phyloP scores from a whole-genome alignment of 1,140 invertebrate species.

The Bombus superbus region DNA sequence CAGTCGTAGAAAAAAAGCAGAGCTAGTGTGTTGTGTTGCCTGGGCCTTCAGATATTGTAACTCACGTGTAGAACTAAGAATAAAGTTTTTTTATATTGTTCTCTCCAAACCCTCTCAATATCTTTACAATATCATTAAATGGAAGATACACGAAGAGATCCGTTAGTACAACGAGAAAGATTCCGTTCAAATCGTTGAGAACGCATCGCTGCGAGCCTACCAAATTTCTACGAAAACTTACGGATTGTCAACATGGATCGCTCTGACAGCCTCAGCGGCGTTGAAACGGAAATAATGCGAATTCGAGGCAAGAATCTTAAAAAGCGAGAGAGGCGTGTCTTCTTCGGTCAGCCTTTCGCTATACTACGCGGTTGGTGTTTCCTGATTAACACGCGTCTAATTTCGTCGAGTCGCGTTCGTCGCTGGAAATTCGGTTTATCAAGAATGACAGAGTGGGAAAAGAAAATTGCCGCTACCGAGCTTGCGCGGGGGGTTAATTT shows the following conservation, averaged over 20 bases:
- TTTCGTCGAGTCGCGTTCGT: not conserved
- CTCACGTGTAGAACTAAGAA: no score
- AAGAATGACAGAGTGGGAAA: conserved; percentile 65
- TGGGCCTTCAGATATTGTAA: no score
- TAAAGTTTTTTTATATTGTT: no score
- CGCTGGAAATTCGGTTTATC: conserved; percentile 29
- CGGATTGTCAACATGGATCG: not conserved
- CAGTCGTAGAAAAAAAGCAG: no score
- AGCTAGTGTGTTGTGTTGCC: no score
- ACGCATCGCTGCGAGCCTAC: no score
- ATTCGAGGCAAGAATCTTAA: not conserved
- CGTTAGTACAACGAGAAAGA: no score
- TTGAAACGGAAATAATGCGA: not conserved
- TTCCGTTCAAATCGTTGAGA: no score
- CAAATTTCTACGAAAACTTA: not conserved
- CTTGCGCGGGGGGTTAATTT: conserved; percentile 55
- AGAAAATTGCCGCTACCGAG: conserved; percentile 54
- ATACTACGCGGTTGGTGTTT: not conserved
- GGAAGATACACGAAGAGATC: no score
- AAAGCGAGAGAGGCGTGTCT: not conserved
- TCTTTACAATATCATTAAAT: no score
- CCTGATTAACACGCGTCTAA: conserved; percentile 28
- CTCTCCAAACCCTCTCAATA: no score
- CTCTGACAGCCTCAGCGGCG: no score
- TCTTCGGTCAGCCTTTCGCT: not conserved